phyloP scores from a whole-genome alignment of 1,140 invertebrate species.

The Chlorops oryzae region DNA sequence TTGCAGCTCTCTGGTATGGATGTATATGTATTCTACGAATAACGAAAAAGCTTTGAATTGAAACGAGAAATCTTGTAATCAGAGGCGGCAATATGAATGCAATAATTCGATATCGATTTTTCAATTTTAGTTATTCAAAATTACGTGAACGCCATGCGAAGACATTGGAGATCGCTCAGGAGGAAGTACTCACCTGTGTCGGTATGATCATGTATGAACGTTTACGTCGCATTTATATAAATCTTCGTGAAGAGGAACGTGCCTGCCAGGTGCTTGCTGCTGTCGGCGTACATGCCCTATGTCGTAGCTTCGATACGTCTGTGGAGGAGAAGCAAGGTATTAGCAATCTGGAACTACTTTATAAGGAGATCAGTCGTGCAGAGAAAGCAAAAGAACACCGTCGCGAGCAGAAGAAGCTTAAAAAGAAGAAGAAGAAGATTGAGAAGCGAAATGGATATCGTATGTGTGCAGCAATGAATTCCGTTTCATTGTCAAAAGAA shows the following conservation, averaged over 20 bases:
- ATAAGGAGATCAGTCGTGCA: constrained; percentile 74
- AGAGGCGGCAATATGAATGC: too few relatives aligned
- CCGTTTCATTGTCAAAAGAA: neutral
- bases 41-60: too few relatives aligned
- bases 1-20: too few relatives aligned
- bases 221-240: constrained; percentile 75
- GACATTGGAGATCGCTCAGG: constrained; percentile 90
- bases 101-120: too few relatives aligned
- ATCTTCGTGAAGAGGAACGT: constrained; percentile 81
- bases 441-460: constrained; percentile 53
- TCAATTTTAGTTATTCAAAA: constrained; percentile 50
- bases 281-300: constrained; percentile 77
- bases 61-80: too few relatives aligned
- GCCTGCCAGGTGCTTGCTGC: constrained; percentile 86
- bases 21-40: neutral
- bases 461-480: neutral
- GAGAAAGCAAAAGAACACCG: constrained; percentile 75
- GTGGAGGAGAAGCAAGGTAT: constrained; percentile 84
- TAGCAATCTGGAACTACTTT: constrained; percentile 75
- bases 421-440: constrained; percentile 77
- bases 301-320: constrained; percentile 81
- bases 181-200: constrained; percentile 88
- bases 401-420: constrained; percentile 80
- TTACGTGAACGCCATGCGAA: constrained; percentile 86
- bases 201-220: constrained; percentile 87